These are phyloP conservation scores for Andrena flavipes DNA, from an alignment of 2,888 invertebrate genomes.

Conservation along the genomic window DNA sequence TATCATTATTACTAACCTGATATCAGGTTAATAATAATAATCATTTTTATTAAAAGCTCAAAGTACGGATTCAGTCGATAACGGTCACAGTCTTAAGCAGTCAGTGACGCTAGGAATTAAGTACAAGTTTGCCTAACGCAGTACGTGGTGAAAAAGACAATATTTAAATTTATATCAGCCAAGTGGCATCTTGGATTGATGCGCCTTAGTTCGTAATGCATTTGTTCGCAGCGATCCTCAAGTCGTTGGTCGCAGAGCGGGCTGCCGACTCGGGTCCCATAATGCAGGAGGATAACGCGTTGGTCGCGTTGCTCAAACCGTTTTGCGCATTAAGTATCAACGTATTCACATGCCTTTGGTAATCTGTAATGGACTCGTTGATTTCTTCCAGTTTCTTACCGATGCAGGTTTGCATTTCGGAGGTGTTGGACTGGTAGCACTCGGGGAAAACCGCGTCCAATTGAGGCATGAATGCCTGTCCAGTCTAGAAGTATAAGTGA, in stretches of 20 bases:
- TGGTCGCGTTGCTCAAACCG: not conserved
- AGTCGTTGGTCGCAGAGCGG: not conserved
- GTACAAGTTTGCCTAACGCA: too few relatives aligned
- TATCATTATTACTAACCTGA: too few relatives aligned
- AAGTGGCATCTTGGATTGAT: too few relatives aligned
- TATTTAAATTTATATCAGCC: too few relatives aligned
- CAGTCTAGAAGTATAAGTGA: conserved; percentile 66
- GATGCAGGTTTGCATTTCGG: conserved; percentile 50
- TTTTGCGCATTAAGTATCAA: too few relatives aligned
- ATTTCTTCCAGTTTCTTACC: not conserved
- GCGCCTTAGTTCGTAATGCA: conserved; percentile 8
- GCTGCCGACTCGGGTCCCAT: not conserved
- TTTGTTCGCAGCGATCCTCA: not conserved
- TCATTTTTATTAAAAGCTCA: too few relatives aligned
- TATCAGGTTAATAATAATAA: too few relatives aligned
- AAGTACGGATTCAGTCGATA: too few relatives aligned
- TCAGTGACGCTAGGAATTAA: too few relatives aligned
- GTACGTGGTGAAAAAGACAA: too few relatives aligned
- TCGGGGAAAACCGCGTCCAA: conserved; percentile 39
- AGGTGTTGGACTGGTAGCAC: conserved; percentile 31
- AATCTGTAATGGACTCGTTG: conserved; percentile 9
- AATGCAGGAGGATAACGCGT: not conserved
- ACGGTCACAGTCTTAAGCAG: too few relatives aligned
- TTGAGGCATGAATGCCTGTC: conserved; percentile 59
- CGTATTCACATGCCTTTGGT: not conserved